Base-by-base conservation (phyloP, 2,113 vertebrate genomes). In the Hepsetus odoe region DNA sequence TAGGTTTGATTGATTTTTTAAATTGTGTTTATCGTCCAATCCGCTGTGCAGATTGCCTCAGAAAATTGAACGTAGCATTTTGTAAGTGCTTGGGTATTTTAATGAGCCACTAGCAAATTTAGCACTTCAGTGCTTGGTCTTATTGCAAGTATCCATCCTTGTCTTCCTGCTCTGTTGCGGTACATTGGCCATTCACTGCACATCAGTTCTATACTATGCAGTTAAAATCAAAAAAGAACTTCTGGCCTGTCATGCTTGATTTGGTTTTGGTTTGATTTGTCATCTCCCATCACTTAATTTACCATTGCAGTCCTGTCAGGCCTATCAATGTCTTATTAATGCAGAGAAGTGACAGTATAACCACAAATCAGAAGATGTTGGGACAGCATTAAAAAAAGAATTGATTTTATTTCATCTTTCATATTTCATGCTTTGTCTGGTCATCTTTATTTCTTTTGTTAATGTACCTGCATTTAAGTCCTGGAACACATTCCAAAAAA, bases 1-100 rank as follows among this genome's bases (percentile, higher is more conserved):
- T 80, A 67, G 67, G 5, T 72, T 67, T 80, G 77, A 74, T 80
- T 73, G 70, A 74, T 80, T 80, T 67, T 73, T 58, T 80, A 58
- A 38, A 80, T 80, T 80, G 70, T 80, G 77, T 80, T 80, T 80
- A 67, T 64, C 35, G 16, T 80, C 66, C 56, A 26, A 56, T 80
- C 70, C 55, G 28, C 28, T 1, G 20, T 0, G 26, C 46, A 79
- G 70, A 79, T 65, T 65, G 58, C 55, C 62, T 79, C 0, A 20
- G 61, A 74, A 80, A 74, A 67, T 73, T 80, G 70, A 49, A 72
- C 67, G 70, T 74, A 62, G 49, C 71, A 12, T 80, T 24, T 73
- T 44, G 77, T 69, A 66, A 38, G 44, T 66, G 70, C 61, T 32
- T 51, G 26, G 24, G 61, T 66, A 14, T 67, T 80, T 80, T 66